A percentile compares a stretch with the other conserved stretches of the same genome.
Conservation (phyloP, 2,888 invertebrate species). For the Chloromyia formosa region DNA sequence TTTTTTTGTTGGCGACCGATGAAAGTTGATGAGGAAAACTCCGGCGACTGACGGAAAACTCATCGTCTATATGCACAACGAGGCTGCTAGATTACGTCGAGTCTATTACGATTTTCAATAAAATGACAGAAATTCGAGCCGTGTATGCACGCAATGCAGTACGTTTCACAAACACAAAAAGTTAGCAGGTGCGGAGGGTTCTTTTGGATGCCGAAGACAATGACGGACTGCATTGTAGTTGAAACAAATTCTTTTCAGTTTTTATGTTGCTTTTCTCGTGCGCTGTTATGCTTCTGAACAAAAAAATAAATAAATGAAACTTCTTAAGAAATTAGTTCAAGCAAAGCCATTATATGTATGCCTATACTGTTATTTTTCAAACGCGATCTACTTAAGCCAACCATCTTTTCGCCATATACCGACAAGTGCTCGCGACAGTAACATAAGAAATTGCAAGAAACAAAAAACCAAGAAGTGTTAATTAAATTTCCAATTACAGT, state of each 20-base stretch:
- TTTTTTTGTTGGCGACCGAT: background rate
- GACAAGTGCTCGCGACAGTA: background rate
- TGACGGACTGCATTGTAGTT: background rate
- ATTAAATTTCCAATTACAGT: constrained; percentile 1
- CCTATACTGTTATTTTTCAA: constrained; percentile 11
- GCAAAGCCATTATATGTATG: background rate
- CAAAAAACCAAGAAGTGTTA: background rate
- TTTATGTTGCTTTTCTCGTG: too few relatives aligned
- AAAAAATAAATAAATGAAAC: background rate
- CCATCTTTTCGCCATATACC: background rate
- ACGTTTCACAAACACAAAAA: background rate
- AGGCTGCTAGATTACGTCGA: background rate
- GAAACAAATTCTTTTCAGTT: background rate
- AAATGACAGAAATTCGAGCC: constrained; percentile 1
- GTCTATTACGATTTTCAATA: background rate
- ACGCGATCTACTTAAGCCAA: background rate
- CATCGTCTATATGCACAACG: background rate
- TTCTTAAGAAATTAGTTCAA: constrained; percentile 14
- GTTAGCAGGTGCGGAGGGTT: too few relatives aligned
- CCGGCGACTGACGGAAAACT: constrained; percentile 7
- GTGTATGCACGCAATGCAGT: background rate
- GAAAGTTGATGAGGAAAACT: constrained; percentile 2
- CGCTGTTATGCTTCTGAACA: constrained; percentile 23
- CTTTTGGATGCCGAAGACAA: too few relatives aligned
- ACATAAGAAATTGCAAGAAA: background rate